Base-by-base conservation (phyloP, 2,888 invertebrate species). In the Abrostola triplasia region DNA sequence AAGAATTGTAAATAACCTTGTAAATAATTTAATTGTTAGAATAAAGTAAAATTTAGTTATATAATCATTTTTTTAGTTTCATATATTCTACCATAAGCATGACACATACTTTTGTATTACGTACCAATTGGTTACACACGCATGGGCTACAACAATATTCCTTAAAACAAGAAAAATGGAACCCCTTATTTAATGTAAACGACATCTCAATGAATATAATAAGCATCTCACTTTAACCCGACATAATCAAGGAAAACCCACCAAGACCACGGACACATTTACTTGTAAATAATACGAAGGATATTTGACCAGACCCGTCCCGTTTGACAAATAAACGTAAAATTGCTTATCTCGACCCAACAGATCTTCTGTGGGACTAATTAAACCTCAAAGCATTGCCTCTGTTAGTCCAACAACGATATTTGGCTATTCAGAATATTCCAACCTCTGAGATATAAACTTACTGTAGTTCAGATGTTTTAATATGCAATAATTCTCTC, bases 321-420 rank as follows among this genome's bases (percentile, higher is more conserved):
- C 51, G 59, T 73, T 76, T 67, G 67, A 76, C 73, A 73, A 70
- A 76, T 73, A 77, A 70, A 79, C 77, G 64, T 73, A 76, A 73
- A 76, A 76, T 76, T 64, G 44, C 65, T 73, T 76, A 79, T 77
- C 79, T 64, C 58, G 42, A 51, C 52, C 66, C 64, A 51, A 70
- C 79, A 79, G 67, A 77, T 79, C 66, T 77, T 70, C 66, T 52
- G 36, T 36, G 64, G 62, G 62, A 53, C 63, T 67, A 77, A 77
- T 77, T 79, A 73, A 73, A 70, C 59, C 67, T 64, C 51, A 56
- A 64, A 76, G 63, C 60, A 72, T 62, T 38, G 59, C 47, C 60
- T 42, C 24, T 59, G 52, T 55, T 59, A 51, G 37, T 48, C 51
- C 12, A 36, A 58, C 35, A 64, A 41, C 48, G 52, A 51, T 41